Base-by-base conservation (phyloP, 2,113 vertebrate species). In the Rafetus swinhoei region DNA sequence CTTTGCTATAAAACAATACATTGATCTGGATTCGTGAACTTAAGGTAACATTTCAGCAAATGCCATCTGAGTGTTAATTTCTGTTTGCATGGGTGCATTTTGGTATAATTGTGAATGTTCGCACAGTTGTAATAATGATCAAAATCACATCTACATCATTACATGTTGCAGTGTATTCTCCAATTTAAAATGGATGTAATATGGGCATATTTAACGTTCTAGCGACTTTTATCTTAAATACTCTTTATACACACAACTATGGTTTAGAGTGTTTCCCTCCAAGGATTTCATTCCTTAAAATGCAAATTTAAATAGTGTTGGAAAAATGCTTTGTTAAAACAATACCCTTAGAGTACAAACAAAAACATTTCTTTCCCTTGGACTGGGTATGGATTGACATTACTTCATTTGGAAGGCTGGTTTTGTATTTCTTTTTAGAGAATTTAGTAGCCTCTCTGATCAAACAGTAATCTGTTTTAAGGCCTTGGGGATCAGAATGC, bases 191-290 rank as follows among this genome's bases (percentile, higher is more conserved):
- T 79, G 79, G 25, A 55, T 89, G 55, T 91, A 56, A 82, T 39
- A 19, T 55, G 50, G 62, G 79, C 50, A 39, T 14, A 24, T 72
- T 35, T 72, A 72, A 62, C 80, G 6, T 32, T 77, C 39, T 45
- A 77, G 74, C 50, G 74, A 77, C 45, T 77, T 50, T 50, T 77
- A 16, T 72, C 39, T 77, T 50, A 76, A 76, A 76, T 76, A 24
- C 39, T 76, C 32, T 35, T n/a, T 72, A 35, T 76, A 91, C 25
- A 92, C 29, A 69, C 45, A 72, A 82, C 79, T n/a, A 80, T 54
- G 86, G 25, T 83, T 9, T 50, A 69, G 56, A 94, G 89, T 94
- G 45, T 52, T 62, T 93, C 90, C 72, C 96, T 82, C 83, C 62
- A 84, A 59, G 9, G 6, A 79, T 92, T 93, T 90, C 29, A 90